Evolutionary conservation across 2,797 vertebrate genomes (phyloP), one percentile per base, ranked within the genome.

Genomic region (Pipistrellus kuhlii): DNA sequence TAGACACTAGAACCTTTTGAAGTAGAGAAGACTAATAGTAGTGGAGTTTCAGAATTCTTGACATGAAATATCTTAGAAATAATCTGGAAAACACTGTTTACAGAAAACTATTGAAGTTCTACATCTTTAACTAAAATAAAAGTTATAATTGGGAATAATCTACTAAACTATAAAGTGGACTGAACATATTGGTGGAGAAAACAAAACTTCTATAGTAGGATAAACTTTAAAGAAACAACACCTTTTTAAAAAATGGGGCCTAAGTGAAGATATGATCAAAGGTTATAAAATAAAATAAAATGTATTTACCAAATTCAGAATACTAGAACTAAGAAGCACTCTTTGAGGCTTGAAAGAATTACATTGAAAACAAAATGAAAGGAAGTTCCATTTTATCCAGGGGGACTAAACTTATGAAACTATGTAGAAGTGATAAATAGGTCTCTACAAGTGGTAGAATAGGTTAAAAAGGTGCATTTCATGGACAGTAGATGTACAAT

Each of bases 301-400:
- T 69, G 12, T 62, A 32, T 85, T 95, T 93, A 71, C 51, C 46
- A 80, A 93, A 95, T 71, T 88, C 48, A 66, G 14, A 94, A 87
- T 86, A 90, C 35, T 68, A 76, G 78, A 95, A 76, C 69, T 82
- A 95, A 85, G 55, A 87, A 46, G 4, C 38, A 81, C 25, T 90
- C 18, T 51, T 83, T 93, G 80, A 86, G 30, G 64, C 14, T 88
- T 95, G 48, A 96, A 93, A 90, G 75, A 89, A 76, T 85, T 75
- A 59, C n/a, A 72, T 7, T 73, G 78, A 90, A 46, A 38, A 41
- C 77, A 96, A 85, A 95, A 95, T 93, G 83, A 93, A 95, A 84
- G 57, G 15, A 69, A 89, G 14, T 88, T 97, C 55, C 91, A 8
- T 88, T 93, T 93, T 96, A 93, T 71, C 48, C 51, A 90, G 30